Conservation (phyloP, 2,113 vertebrate genomes). For the Phasianus colchicus region DNA sequence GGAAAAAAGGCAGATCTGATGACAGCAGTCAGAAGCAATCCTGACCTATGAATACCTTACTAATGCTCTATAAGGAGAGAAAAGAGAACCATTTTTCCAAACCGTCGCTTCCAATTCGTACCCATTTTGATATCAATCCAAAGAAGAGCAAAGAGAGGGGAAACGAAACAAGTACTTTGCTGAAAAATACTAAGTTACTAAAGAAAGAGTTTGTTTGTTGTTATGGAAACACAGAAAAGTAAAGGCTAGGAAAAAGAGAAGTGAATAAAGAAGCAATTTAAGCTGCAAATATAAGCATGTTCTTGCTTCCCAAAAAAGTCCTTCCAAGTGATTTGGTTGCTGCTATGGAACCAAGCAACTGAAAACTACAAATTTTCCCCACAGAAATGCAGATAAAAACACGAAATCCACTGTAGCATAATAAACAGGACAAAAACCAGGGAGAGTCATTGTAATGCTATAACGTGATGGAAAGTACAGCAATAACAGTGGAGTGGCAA, state of each 20-base stretch:
- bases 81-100: neutral
- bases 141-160: neutral
- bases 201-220: slow-evolving; percentile 58
- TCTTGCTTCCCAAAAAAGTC: slow-evolving; percentile 51
- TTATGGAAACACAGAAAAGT: slow-evolving; percentile 71
- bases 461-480: too few species aligned
- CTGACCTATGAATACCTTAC: slow-evolving; percentile 8
- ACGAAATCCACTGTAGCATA: neutral
- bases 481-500: too few species aligned
- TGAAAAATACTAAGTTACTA: slow-evolving; percentile 9
- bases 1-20: slow-evolving; percentile 9
- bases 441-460: neutral
- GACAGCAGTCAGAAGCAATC: slow-evolving; percentile 1
- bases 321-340: slow-evolving; percentile 51
- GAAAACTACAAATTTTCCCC: slow-evolving; percentile 39
- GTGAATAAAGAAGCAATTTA: slow-evolving; percentile 44
- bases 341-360: slow-evolving; percentile 39
- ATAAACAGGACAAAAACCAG: slow-evolving; percentile 16
- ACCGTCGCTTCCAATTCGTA: neutral
- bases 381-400: slow-evolving; percentile 26
- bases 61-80: neutral
- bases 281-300: slow-evolving; percentile 29
- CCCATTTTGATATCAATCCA: neutral
- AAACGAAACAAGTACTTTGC: neutral
- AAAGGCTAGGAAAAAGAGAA: slow-evolving; percentile 25